Percentiles rank a stretch among this genome's conserved stretches.
Evolutionary conservation across 2,797 vertebrate genomes (phyloP).

Genomic region (Coilia nasus): DNA sequence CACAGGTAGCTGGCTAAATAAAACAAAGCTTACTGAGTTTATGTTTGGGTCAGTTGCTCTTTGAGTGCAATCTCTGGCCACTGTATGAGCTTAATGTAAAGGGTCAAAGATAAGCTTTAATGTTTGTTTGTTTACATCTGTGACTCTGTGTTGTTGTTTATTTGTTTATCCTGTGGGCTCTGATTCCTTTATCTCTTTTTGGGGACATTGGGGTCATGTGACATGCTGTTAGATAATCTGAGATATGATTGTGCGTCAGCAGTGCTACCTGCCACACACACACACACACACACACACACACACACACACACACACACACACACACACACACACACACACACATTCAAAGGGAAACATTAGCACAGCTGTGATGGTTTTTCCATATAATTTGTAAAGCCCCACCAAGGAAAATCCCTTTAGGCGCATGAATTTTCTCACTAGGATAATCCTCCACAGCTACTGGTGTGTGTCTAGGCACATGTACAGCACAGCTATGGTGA

Average conservation of each 20-base stretch:
- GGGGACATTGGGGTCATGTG: neutral
- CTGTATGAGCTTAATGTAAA: neutral
- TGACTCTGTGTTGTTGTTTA: neutral
- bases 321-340: slow-evolving; percentile 5
- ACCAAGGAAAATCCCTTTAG: slow-evolving; percentile 47
- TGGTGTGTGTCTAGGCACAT: slow-evolving; percentile 26
- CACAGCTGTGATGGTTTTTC: slow-evolving; percentile 49
- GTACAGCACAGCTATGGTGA: neutral
- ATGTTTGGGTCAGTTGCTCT: neutral
- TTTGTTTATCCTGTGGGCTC: neutral
- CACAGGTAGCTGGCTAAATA: too few relatives aligned
- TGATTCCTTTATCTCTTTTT: slow-evolving; percentile 9
- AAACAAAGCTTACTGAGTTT: neutral
- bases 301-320: slow-evolving; percentile 14
- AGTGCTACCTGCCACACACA: neutral
- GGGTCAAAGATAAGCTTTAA: neutral
- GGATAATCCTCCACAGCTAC: neutral
- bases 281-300: slow-evolving; percentile 24
- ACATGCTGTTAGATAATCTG: slow-evolving; percentile 8
- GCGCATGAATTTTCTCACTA: slow-evolving; percentile 29
- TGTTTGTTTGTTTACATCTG: slow-evolving; percentile 7
- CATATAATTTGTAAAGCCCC: slow-evolving; percentile 34
- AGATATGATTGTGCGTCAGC: neutral
- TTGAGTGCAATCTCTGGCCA: neutral
- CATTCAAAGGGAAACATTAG: slow-evolving; percentile 36